Base-by-base conservation (phyloP, 2,113 vertebrate genomes). In the Gallinago undulata region DNA sequence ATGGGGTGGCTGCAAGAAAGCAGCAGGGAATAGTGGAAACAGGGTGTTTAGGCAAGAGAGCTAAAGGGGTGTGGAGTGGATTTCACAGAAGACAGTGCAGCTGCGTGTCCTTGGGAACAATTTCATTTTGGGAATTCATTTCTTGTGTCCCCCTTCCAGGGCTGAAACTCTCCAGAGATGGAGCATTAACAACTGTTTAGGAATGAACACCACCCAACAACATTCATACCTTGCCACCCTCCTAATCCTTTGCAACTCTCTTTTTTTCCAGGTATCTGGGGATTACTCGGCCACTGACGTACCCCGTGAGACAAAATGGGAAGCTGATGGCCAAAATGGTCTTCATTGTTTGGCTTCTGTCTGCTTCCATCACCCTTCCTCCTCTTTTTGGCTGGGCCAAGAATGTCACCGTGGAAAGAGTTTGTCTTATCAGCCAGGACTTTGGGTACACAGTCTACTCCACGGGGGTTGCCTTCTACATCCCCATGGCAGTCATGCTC, bases 251-350 rank as follows among this genome's bases (percentile, higher is more conserved):
- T 31, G 1, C 33, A 8, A 13, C 7, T 70, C 50, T 73, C 37
- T 19, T n/a, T 22, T 47, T 80, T 82, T 43, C 9, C 97, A 98
- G 98, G 83, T 98, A 98, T 27, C 91, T 98, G 83, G 98, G 98
- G 39, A 98, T 98, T 89, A 98, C 98, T 7, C 96, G 97, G 10
- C 98, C 98, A 0, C 87, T 98, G 66, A 98, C 98, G 0, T 98
- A 98, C 73, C 98, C 98, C 0, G 97, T 98, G 47, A 90, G 98
- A 59, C 98, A 98, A 70, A 97, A 98, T 1, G 98, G 98, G 75
- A 98, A 97, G 79, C 91, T 98, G 30, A 98, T 98, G 98, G 98
- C 98, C 92, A 98, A 98, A 94, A 98, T 98, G 98, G 98, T 98
- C 30, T 96, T 98, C 77, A 97, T 96, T 3, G 98, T 98, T 15